Base-by-base conservation (phyloP, 2,888 invertebrate genomes). In the Osedax frankpressi region DNA sequence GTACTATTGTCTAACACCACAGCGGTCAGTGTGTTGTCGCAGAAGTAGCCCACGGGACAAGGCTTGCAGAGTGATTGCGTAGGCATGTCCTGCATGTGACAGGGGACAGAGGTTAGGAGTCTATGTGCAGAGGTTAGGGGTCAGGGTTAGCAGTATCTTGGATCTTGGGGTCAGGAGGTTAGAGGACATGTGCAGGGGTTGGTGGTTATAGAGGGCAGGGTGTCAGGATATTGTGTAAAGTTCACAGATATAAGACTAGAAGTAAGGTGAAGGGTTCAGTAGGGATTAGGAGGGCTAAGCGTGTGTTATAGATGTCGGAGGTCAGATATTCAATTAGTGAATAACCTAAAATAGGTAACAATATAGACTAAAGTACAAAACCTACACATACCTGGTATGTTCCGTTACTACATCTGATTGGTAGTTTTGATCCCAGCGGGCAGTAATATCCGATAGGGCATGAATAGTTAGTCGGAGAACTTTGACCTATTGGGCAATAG, bases 391-490 rank as follows among this genome's bases (percentile, higher is more conserved):
- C 26, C 25, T 82, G 82, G 75, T 82, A 82, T 0, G 82, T 81
- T 14, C 83, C 83, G 71, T 81, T 81, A 29, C 77, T 75, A 77
- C 83, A 83, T 69, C 79, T 76, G 24, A 80, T 75, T 3, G 80
- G 76, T 2, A 77, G 76, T 67, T 78, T 79, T 1, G 78, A 76
- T 19, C 80, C 82, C 1, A 74, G 76, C 0, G 81, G 81, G 74
- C 83, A 83, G 75, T 79, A 81, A 75, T 83, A 81, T 14, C 82
- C 82, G 28, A 81, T 75, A 0, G 81, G 82, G 72, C 83, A 83
- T 28, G 81, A 82, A 76, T 0, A 77, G 76, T 29, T 59, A 24
- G 78, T 78, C 6, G 81, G 79, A 2, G 78, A 77, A 75, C 80
- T 81, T 75, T 82, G 82, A 19, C 80, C 80, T 28, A 78, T 78